These are phyloP conservation scores for Aphelenchoides besseyi DNA, from an alignment of 1,140 invertebrate genomes.

Conservation along the genomic window DNA sequence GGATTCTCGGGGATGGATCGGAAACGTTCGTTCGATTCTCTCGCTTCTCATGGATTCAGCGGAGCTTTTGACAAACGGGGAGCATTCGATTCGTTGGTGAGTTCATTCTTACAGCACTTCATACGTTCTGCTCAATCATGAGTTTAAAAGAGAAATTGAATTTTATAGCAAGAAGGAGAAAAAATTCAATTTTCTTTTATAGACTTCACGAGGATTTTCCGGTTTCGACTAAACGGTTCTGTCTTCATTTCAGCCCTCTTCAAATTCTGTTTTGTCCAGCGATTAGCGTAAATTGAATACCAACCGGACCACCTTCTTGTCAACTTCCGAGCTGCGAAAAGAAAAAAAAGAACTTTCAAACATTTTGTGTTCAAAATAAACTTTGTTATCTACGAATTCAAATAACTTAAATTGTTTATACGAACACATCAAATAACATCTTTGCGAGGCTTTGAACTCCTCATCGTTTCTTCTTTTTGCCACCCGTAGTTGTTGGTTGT, in stretches of 20 bases:
- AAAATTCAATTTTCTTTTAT: no score
- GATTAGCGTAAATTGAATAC: neutral
- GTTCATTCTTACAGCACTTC: neutral
- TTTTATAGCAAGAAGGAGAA: neutral
- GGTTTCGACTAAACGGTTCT: constrained; percentile 14
- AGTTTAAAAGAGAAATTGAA: neutral
- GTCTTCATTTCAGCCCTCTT: neutral
- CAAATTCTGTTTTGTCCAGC: neutral
- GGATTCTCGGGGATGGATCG: constrained; percentile 23
- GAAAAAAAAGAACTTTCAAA: neutral
- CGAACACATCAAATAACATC: neutral
- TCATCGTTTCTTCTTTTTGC: constrained; percentile 25
- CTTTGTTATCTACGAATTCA: neutral
- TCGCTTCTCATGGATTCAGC: constrained; percentile 4
- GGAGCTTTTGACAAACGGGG: constrained; percentile 20
- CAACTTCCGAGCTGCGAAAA: constrained; percentile 1
- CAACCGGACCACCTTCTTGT: neutral
- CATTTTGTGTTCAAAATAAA: neutral
- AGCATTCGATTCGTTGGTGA: constrained; percentile 13
- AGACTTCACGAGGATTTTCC: constrained; percentile 3
- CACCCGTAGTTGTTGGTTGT: constrained; percentile 4
- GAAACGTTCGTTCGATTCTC: constrained; percentile 8
- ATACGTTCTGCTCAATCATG: neutral
- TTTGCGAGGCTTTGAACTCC: neutral
- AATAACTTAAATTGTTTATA: neutral